Base-by-base conservation (phyloP, 2,888 invertebrate species). In the Aphodius sticticus region DNA sequence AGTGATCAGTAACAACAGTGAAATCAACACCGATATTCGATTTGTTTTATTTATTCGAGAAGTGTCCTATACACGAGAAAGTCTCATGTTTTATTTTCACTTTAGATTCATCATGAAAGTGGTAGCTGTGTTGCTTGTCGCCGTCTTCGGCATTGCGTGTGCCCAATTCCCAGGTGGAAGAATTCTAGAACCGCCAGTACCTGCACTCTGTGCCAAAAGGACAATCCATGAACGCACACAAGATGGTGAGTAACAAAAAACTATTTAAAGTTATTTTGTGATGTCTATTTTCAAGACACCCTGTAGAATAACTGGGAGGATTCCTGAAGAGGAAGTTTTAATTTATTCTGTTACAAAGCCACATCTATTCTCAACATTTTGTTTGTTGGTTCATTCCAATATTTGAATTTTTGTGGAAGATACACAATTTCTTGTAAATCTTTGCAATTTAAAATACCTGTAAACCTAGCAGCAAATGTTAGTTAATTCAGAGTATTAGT, bases 161-260 rank as follows among this genome's bases (percentile, higher is more conserved):
- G 95, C 93, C 78, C 95, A 96, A 88, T 95, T 95, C 88, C 93
- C 93, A 78, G 94, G 94, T 86, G 95, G 95, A 38, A 92, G 96
- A 83, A 93, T 95, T 86, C 89, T 96, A 85, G 96, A 96, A 88
- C 93, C 95, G 12, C 96, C 96, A 4, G 92, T 94, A 81, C 95
- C 96, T 15, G 90, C 92, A 26, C 91, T 93, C 72, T 96, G 96
- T 86, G 94, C 95, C 15, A 94, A 95, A 88, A 92, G 96, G 83
- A 90, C 90, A 81, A 92, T 94, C 81, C 94, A 95, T 85, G 94
- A 94, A 87, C 92, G 93, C 88, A 93, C 92, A 84, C 92, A 92
- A 82, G 94, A 94, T 89, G 94, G 94, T 95, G 91, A 95, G 92
- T 92, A 87, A 53, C 7, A 0, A 35, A 36, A 36, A 12, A 2